Percentiles rank a stretch among this genome's conserved stretches.
These are phyloP conservation scores for Sabellastarte sp. DNA, from an alignment of 2,888 invertebrate genomes.

Conservation along the genomic window DNA sequence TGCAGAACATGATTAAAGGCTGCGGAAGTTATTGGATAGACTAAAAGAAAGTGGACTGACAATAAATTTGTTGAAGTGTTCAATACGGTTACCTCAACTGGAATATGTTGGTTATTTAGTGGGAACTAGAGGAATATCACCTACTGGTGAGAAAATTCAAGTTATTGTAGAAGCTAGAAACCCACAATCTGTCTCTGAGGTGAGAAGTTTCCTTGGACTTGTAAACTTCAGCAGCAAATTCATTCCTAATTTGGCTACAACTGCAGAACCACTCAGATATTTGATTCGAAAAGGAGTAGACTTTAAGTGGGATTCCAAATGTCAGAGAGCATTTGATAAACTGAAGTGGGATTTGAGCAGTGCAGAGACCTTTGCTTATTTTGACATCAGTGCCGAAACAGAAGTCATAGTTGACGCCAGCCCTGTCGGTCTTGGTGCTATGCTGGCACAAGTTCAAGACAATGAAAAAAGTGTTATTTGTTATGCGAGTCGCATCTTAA, in stretches of 20 bases:
- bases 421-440: constrained; percentile 5
- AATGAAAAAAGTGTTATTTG: neutral
- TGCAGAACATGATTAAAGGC: neutral
- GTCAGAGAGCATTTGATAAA: neutral
- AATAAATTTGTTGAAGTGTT: neutral
- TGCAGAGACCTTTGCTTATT: constrained; percentile 2
- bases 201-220: constrained; percentile 4
- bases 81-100: neutral
- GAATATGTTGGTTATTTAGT: neutral
- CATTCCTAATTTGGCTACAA: constrained; percentile 1
- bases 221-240: neutral
- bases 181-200: neutral
- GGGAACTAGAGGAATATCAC: neutral
- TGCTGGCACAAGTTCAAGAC: constrained; percentile 5
- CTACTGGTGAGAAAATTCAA: neutral
- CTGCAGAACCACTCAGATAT: neutral
- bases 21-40: neutral
- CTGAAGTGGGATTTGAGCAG: neutral
- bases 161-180: neutral
- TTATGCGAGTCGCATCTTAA: constrained; percentile 2
- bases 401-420: constrained; percentile 3
- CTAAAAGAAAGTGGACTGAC: neutral
- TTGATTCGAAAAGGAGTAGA: constrained; percentile 1
- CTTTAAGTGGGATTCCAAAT: neutral
- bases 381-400: neutral